Percentiles rank a stretch among this genome's conserved stretches.
These are phyloP conservation scores for Ferrisia virgata DNA, from an alignment of 2,888 invertebrate genomes.

Conservation along the genomic window DNA sequence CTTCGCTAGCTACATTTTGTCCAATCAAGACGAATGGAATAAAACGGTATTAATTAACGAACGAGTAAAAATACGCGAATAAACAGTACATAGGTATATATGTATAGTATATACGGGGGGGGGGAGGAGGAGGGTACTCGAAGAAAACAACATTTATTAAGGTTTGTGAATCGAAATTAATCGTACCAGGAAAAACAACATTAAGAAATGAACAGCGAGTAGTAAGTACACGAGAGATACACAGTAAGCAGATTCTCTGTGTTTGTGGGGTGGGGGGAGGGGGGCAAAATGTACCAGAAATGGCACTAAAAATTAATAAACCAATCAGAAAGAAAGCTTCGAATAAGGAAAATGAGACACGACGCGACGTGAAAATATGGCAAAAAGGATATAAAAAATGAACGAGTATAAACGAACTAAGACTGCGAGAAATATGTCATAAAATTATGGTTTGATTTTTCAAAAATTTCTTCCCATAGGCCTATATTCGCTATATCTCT, in stretches of 20 bases:
- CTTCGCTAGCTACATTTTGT: no score
- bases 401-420: background rate
- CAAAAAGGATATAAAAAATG: background rate
- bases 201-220: background rate
- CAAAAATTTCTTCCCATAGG: background rate
- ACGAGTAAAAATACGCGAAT: background rate
- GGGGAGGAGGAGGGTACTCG: no score
- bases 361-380: background rate
- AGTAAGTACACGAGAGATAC: background rate
- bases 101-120: no score
- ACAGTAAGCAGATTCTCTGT: no score
- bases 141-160: background rate
- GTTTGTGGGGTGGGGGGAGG: no score
- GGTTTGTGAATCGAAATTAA: background rate
- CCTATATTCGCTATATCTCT: background rate
- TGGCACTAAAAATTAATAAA: background rate
- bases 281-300: no score
- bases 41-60: background rate
- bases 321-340: background rate
- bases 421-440: background rate
- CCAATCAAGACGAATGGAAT: background rate
- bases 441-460: background rate
- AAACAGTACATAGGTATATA: no score
- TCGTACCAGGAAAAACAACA: background rate
- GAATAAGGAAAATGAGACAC: background rate